phyloP scores from a whole-genome alignment of 2,888 invertebrate genomes.

The Celastrina argiolus region DNA sequence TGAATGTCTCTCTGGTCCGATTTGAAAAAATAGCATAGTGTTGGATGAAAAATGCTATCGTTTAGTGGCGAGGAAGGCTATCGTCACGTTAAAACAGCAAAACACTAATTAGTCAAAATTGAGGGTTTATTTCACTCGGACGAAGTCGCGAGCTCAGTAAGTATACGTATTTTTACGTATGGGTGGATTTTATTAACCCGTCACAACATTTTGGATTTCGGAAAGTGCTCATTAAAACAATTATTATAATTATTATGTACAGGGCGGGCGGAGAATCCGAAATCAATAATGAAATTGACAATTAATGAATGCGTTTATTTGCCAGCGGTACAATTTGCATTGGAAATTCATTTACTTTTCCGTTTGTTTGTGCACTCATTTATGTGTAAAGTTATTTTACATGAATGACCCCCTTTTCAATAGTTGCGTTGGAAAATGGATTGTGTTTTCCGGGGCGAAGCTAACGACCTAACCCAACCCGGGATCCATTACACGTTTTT shows the following conservation, averaged over 20 bases:
- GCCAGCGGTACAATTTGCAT: constrained; percentile 1
- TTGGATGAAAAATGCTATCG: too few relatives aligned
- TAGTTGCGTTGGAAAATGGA: neutral
- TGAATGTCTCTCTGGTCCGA: too few relatives aligned
- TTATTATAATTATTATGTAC: constrained; percentile 31
- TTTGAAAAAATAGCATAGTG: too few relatives aligned
- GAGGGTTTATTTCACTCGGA: too few relatives aligned
- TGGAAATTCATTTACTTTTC: neutral
- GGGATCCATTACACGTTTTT: too few relatives aligned
- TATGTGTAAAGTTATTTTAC: neutral
- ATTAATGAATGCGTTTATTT: constrained; percentile 19
- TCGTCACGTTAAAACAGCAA: too few relatives aligned
- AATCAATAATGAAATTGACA: constrained; percentile 19
- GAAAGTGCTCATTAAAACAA: constrained; percentile 29
- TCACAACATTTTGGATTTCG: neutral
- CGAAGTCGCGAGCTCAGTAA: neutral
- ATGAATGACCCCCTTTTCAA: neutral
- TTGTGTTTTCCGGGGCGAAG: neutral
- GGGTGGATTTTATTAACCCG: neutral
- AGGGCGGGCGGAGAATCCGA: constrained; percentile 21
- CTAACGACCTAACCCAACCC: too few relatives aligned
- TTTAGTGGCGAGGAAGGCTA: too few relatives aligned
- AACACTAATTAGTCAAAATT: too few relatives aligned
- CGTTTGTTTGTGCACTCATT: neutral
- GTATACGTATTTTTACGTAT: neutral